Conservation (phyloP, 2,113 vertebrate genomes). For the Tragulus kanchil region DNA sequence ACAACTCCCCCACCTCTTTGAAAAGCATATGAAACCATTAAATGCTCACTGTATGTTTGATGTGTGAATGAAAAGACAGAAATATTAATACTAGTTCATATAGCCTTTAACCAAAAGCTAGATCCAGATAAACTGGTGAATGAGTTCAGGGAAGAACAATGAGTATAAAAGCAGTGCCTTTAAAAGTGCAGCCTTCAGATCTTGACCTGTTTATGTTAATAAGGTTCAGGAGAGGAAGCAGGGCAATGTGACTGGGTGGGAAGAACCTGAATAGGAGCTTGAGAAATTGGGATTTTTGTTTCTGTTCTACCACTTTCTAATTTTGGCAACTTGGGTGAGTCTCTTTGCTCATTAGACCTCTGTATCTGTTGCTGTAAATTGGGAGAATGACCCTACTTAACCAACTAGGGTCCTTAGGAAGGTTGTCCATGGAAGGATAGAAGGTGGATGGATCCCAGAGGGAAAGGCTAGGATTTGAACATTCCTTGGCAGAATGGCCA, state of each 20-base stretch:
- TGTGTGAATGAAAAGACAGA: background rate
- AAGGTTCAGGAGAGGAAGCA: background rate
- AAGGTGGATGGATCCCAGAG: background rate
- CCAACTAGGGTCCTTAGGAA: background rate
- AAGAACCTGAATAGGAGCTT: background rate
- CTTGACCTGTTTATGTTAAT: background rate
- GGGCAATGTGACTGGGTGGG: fast-evolving
- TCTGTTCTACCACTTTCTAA: background rate
- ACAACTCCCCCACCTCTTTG: background rate
- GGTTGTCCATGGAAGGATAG: background rate
- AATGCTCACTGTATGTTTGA: background rate
- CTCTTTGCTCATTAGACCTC: background rate
- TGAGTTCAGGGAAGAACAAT: background rate
- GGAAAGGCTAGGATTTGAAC: background rate
- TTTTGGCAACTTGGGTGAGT: background rate
- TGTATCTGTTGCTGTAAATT: background rate
- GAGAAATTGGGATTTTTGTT: background rate
- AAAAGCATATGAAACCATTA: background rate
- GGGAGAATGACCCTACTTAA: background rate
- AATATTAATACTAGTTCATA: background rate
- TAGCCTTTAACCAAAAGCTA: background rate
- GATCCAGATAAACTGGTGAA: background rate
- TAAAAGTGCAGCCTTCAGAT: background rate
- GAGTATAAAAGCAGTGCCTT: background rate
- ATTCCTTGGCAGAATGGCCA: background rate